Conservation (phyloP, 2,113 vertebrate genomes). For the Dendropsophus ebraccatus region DNA sequence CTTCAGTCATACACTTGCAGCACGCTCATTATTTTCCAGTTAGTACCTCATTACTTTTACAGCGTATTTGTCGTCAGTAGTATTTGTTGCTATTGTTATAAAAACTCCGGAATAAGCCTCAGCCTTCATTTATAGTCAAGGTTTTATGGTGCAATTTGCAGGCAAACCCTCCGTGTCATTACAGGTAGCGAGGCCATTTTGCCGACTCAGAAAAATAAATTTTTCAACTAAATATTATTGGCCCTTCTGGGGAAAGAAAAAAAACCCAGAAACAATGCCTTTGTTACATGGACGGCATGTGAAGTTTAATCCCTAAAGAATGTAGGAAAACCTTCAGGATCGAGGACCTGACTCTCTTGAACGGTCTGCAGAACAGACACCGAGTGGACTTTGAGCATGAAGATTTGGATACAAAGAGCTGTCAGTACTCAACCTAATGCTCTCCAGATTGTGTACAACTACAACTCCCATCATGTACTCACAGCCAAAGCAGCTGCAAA, state of each 20-base stretch:
- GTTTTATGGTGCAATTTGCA: slow-evolving; percentile 39
- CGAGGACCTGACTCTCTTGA: neutral
- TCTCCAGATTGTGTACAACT: too few relatives aligned
- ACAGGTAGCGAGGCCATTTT: slow-evolving; percentile 13
- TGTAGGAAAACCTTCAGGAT: slow-evolving; percentile 3
- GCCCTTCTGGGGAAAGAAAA: slow-evolving; percentile 32
- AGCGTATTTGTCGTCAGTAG: slow-evolving; percentile 19
- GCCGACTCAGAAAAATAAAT: slow-evolving; percentile 19
- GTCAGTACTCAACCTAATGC: too few relatives aligned
- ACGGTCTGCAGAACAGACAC: neutral
- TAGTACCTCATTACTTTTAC: slow-evolving; percentile 44
- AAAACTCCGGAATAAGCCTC: slow-evolving; percentile 17
- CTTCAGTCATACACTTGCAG: neutral
- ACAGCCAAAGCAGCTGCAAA: too few relatives aligned
- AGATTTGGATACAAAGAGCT: neutral
- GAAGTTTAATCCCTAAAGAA: slow-evolving; percentile 46
- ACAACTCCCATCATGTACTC: too few relatives aligned
- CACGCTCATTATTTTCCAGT: slow-evolving; percentile 12
- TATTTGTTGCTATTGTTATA: neutral
- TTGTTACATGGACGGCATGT: slow-evolving; percentile 34
- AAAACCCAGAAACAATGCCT: slow-evolving; percentile 17
- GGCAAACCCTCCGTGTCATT: slow-evolving; percentile 20
- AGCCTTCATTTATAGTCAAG: slow-evolving; percentile 6
- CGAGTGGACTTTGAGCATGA: neutral
- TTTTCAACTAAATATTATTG: slow-evolving; percentile 6